Evolutionary conservation across 2,888 invertebrate species (phyloP), one percentile per base, ranked within the genome.

Genomic region (Chironomus riparius): DNA sequence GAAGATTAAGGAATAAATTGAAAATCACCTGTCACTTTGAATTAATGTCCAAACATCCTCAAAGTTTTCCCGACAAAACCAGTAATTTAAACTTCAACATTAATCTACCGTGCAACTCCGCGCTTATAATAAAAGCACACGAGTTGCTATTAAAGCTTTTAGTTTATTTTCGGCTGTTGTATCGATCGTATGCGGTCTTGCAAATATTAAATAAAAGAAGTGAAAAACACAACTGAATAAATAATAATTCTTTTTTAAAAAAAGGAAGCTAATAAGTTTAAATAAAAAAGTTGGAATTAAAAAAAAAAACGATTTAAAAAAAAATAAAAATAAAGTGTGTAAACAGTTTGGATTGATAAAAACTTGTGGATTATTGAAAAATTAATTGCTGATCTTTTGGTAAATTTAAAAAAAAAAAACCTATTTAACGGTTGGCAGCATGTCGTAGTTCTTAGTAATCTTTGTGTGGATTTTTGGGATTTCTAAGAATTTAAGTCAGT

Each of bases 81-180:
- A 50, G 15, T 15, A 2, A 82, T 82, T 77, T 70, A 83, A 0
- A 62, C 83, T 0, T 6, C 50, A 50, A 13, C 50, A 10, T 38
- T 10, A 1, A 10, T 38, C 38, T 10, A 38, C 56, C 18, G 6
- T 56, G 56, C n/a, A n/a, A 15, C 56, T 18, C 18, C 56, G 56
- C 56, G 56, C 56, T 56, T 18, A 18, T 56, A 18, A 56, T 56
- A 56, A 56, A 56, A 56, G 56, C 56, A 56, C 56, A 18, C 2
- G 7, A 56, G 18, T 3, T 18, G 18, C 18, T 15, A 18, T 18
- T 56, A 15, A 56, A 56, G 56, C 18, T 56, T 56, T 56, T 56
- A 56, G 56, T 56, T 56, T 18, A 18, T 18, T 56, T 56, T 56
- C 18, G 56, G 56, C 18, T 18, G 56, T 56, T 56, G 56, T 56